Evolutionary conservation across 2,797 vertebrate genomes (phyloP), one percentile per base, ranked within the genome.

Genomic region (Phoebastria nigripes): DNA sequence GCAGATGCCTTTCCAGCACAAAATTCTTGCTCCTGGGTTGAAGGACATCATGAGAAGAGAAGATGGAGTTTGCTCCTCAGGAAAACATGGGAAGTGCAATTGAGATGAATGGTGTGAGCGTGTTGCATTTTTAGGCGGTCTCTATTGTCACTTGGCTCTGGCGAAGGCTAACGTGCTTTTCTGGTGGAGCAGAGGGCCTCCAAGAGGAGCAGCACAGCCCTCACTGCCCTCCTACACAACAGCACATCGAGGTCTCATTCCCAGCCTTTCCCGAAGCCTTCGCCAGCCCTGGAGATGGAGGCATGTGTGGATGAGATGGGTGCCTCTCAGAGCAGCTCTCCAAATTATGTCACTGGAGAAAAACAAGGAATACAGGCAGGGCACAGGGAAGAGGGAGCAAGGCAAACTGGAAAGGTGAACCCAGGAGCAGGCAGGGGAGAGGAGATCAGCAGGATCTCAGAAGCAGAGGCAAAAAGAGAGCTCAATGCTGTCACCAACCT

Each of bases 121-220:
- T 49, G n/a, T 42, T 93, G 76, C 78, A n/a, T 92, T 96, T 93
- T 95, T 89, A 90, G 73, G 78, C 39, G 74, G 76, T 42, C 21
- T 91, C 22, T 89, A 12, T 39, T 29, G 56, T 70, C 47, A 52
- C 31, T 91, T 3, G 1, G n/a, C 37, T 66, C 86, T 8, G 2
- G 20, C 0, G 1, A 90, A 93, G 59, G 56, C 52, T 92, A 73
- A 51, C 2, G 0, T 70, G 78, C 70, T 77, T 94, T 92, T 86
- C 46, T 93, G 66, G 54, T 87, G 72, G 67, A 90, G 56, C 83
- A 90, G 81, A 63, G 86, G 80, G 78, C 46, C 74, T 92, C 77
- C 1, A 0, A 88, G 90, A 84, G 90, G 81, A 89, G 67, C 85
- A 90, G 93, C 81, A 76, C 52, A 87, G 82, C 41, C 56, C 29